Evolutionary conservation across 2,888 invertebrate species (phyloP), one percentile per base, ranked within the genome.

Genomic region (Bombyx huttoni): DNA sequence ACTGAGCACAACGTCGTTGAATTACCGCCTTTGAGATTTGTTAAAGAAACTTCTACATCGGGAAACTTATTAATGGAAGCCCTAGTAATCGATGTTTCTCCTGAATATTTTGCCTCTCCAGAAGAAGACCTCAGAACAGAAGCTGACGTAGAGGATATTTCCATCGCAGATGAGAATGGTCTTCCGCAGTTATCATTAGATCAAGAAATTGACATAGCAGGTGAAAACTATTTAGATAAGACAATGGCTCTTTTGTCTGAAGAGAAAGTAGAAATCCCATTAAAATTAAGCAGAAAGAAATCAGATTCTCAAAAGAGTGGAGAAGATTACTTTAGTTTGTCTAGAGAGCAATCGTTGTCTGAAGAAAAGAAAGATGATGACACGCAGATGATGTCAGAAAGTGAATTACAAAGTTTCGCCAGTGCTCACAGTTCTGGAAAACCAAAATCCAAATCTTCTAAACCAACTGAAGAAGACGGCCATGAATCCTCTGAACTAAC

Each of bases 51-150:
- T 0, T 96, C 96, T 0, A 95, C 93, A 8, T 95, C 96, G 0
- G 96, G 96, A 7, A 96, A 96, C 71, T 84, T 97, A 1, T 75
- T 96, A 0, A 96, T 97, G 95, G 96, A 97, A 82, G 97, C 97
- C 0, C 94, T 96, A 34, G 93, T 97, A 12, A 96, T 97, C 51
- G 97, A 97, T 59, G 95, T 97, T 0, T 93, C 94, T 0, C 94
- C 95, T 0, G 95, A 96, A 60, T 95, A 94, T 65, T 96, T 96
- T 67, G 90, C 91, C 0, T 89, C 92, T n/a, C 92, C 92, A 3
- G 93, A 92, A 61, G 95, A 96, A 67, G 96, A 96, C 71, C 83
- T 94, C 55, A 90, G 95, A 52, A 96, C 96, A 0, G 96, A 96
- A 81, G 95, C 95, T 0, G 96, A 95, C 60, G 86, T 96, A 56